These are phyloP conservation scores for Cynaeus angustus DNA, from an alignment of 2,888 invertebrate species.

Conservation along the genomic window DNA sequence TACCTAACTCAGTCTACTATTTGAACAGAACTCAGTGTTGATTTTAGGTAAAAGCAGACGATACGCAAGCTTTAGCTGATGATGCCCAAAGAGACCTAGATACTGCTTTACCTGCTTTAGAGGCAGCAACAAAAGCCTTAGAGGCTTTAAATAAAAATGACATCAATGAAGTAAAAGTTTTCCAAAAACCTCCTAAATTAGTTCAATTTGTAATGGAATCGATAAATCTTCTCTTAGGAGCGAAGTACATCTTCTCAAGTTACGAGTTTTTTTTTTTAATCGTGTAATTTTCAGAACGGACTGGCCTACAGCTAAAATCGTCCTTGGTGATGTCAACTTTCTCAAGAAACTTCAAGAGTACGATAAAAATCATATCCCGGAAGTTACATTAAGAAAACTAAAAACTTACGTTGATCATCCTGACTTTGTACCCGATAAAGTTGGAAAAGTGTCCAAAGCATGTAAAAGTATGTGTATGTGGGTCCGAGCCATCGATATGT, in stretches of 20 bases:
- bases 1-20: slow-evolving; percentile 62
- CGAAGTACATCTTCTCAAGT: slow-evolving; percentile 76
- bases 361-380: slow-evolving; percentile 90
- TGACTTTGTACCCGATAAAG: slow-evolving; percentile 88
- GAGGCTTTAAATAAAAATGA: slow-evolving; percentile 91
- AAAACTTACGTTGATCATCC: slow-evolving; percentile 89
- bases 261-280: too few relatives aligned
- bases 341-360: slow-evolving; percentile 87
- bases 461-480: slow-evolving; percentile 94
- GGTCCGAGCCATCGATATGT: slow-evolving; percentile 93
- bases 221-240: slow-evolving; percentile 86
- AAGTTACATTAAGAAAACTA: slow-evolving; percentile 83
- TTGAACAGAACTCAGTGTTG: neutral
- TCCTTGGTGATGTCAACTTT: slow-evolving; percentile 89
- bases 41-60: slow-evolving; percentile 85
- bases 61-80: slow-evolving; percentile 88
- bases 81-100: slow-evolving; percentile 90
- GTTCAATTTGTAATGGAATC: slow-evolving; percentile 95
- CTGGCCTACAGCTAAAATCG: slow-evolving; percentile 88
- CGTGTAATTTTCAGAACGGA: slow-evolving; percentile 78
- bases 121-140: slow-evolving; percentile 88
- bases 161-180: slow-evolving; percentile 91
- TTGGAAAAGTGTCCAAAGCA: slow-evolving; percentile 90
- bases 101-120: slow-evolving; percentile 89
- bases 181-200: slow-evolving; percentile 89